phyloP scores from a whole-genome alignment of 2,888 invertebrate species.

The Pterostichus niger region DNA sequence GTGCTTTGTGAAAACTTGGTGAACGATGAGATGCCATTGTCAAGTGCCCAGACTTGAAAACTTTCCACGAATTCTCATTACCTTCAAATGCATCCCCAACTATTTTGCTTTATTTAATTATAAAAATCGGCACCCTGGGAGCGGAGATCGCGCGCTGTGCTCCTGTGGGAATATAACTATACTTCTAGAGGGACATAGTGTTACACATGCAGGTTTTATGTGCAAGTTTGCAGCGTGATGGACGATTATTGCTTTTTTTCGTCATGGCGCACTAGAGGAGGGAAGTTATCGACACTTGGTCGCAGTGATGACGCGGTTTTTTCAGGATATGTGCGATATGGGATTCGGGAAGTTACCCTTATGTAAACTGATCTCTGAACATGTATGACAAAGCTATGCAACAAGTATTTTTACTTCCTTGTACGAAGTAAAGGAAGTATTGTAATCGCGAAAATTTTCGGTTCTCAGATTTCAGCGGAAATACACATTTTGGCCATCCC shows the following conservation, averaged over 20 bases:
- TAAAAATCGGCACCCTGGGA: constrained; percentile 44
- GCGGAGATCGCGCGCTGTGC: background rate
- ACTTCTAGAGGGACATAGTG: constrained; percentile 1
- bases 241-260: constrained; percentile 48
- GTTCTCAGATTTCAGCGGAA: too few species aligned
- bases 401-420: too few species aligned
- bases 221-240: constrained; percentile 22
- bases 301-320: too few species aligned
- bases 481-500: too few species aligned
- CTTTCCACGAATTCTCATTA: constrained; percentile 35
- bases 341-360: too few species aligned
- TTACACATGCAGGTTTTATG: constrained; percentile 41
- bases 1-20: constrained; percentile 16
- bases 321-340: too few species aligned
- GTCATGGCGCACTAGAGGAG: background rate
- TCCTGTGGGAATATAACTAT: background rate
- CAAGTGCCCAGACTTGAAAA: constrained; percentile 44
- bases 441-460: too few species aligned
- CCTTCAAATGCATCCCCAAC: background rate
- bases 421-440: too few species aligned
- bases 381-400: too few species aligned
- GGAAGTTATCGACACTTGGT: constrained; percentile 46
- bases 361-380: too few species aligned
- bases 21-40: constrained; percentile 38
- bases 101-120: constrained; percentile 59